Evolutionary conservation across 64 coral and sea anemone species (phyloP), one percentile per base, ranked within the genome.

Genomic region (Stichodactyla helianthus): DNA sequence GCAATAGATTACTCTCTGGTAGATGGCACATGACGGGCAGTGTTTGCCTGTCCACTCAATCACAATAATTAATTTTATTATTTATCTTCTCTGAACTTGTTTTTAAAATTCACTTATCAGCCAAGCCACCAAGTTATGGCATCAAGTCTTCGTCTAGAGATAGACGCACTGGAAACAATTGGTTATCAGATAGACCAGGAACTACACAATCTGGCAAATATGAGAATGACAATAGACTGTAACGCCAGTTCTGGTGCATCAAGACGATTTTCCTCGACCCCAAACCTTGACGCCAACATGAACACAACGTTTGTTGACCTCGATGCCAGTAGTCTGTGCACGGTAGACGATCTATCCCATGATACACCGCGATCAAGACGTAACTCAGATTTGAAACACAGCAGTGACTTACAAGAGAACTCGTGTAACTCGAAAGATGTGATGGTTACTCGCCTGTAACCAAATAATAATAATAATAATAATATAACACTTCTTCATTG

Each of bases 311-410:
- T 95, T 18, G 44, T 51, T 19, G 93, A 91, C 10, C 59, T 95
- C n/a, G 93, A 95, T 51, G 87, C 78, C 8, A 95, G 93, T 55
- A 91, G 93, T 52, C 82, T 89, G 25, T 95, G 90, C 53, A 86
- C 87, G n/a, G 90, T 95, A 19, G 90, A 95, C 70, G 93, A 95
- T 57, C 85, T 95, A 60, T 86, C 86, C 89, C 86, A 86, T 16
- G 82, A 79, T 57, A 76, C 89, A 20, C 20, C 55, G 25, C 81
- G 65, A 50, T 44, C 68, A 64, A 57, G 0, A 64, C 54, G 71
- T 81, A 51, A 81, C 62, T 65, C 62, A n/a, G 19, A 74, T 0
- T 27, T 74, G 10, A n/a, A 31, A 25, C 22, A 74, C 68, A 35
- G 68, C 27, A 31, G 23, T 74, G 25, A 23, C 26, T 0, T 74